Base-by-base conservation (phyloP, 2,113 vertebrate genomes). In the Zosterops hypoxanthus region DNA sequence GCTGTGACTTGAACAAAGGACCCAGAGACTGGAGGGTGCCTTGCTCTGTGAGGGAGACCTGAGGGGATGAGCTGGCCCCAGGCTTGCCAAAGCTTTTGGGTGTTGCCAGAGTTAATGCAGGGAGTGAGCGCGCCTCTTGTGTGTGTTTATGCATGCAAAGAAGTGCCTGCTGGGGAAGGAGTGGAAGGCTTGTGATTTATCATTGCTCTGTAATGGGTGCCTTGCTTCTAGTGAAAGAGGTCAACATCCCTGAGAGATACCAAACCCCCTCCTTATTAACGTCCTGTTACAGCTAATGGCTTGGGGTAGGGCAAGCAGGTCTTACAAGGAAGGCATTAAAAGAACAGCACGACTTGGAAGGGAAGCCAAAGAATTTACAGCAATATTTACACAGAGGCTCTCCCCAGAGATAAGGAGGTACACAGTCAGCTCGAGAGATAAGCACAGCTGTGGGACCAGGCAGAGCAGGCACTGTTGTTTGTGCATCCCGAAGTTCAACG, bases 261-360 rank as follows among this genome's bases (percentile, higher is more conserved):
- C 97, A 95, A 97, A 96, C 93, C 95, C 97, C 92, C 95, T 98
- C 94, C 98, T 97, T 98, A 98, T 98, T 98, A 97, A 98, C 68
- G 97, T 97, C 92, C 98, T 97, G 97, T 97, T 97, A 90, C 95
- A 96, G 95, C 97, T 98, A 98, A 98, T 98, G 97, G 97, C 97
- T 97, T 82, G 82, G 96, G 97, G 94, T 97, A 97, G 97, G 97
- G 97, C 97, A 97, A 97, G 95, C 96, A 92, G 98, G 97, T 97
- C 97, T 97, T 97, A 95, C 95, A 97, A 97, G 97, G 96, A 97
- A 97, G 94, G 93, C 97, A 97, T 97, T 98, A 96, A 97, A 97
- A 97, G 94, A 97, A 61, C 92, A 94, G 94, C 6, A 10, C 82
- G 95, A 90, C 96, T 95, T 96, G 95, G 97, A 97, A 96, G 96